phyloP scores from a whole-genome alignment of 2,888 invertebrate genomes.

The Eulithis prunata region DNA sequence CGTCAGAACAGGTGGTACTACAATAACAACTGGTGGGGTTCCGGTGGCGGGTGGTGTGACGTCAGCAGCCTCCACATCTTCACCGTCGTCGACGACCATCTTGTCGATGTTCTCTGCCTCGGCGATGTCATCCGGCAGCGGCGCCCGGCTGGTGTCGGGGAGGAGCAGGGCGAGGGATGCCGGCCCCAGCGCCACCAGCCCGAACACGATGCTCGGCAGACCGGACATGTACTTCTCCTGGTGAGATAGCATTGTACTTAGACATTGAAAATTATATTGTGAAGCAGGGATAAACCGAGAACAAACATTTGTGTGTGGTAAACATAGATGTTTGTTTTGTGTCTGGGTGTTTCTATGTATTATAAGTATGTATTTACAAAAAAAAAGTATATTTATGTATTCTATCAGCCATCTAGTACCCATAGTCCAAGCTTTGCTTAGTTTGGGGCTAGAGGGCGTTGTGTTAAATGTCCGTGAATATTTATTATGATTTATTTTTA shows the following conservation, averaged over 20 bases:
- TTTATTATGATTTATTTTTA: too few relatives aligned
- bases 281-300: too few relatives aligned
- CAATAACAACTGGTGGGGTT: too few relatives aligned
- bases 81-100: conserved; percentile 16
- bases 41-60: background rate
- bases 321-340: too few relatives aligned
- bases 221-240: conserved; percentile 69
- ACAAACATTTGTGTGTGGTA: too few relatives aligned
- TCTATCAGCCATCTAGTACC: too few relatives aligned
- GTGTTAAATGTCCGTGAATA: too few relatives aligned
- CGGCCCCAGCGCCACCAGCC: conserved; percentile 65
- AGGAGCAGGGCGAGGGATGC: conserved; percentile 65
- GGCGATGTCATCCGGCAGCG: conserved; percentile 64
- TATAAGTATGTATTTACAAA: too few relatives aligned
- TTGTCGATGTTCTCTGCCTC: conserved; percentile 66
- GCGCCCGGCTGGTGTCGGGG: conserved; percentile 67
- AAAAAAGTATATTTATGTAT: too few relatives aligned
- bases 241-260: conserved; percentile 27
- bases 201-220: conserved; percentile 69
- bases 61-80: background rate
- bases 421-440: too few relatives aligned
- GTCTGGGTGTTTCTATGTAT: too few relatives aligned
- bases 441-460: too few relatives aligned
- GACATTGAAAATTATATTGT: background rate
- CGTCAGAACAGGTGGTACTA: background rate